Percentiles rank a stretch among this genome's conserved stretches.
phyloP scores from a whole-genome alignment of 2,113 vertebrate genomes.

The Sitta europaea region DNA sequence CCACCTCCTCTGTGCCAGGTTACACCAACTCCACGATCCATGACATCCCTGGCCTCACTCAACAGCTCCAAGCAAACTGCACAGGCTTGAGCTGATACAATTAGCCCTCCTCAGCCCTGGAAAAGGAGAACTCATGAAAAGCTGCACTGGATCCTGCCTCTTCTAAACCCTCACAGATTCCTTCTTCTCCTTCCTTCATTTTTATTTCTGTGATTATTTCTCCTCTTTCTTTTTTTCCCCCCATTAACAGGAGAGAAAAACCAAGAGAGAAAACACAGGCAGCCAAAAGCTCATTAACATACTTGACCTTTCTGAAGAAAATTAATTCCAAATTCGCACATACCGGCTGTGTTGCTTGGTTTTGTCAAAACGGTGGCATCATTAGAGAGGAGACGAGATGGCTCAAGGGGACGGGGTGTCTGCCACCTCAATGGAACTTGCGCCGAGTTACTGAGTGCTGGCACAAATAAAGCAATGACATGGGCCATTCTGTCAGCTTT shows the following conservation, averaged over 20 bases:
- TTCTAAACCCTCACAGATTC: background rate
- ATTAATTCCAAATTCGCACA: constrained; percentile 81
- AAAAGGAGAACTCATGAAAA: background rate
- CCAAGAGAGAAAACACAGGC: background rate
- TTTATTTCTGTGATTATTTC: background rate
- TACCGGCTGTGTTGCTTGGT: constrained; percentile 71
- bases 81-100: background rate
- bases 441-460: constrained; percentile 70
- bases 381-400: constrained; percentile 73
- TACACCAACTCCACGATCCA: constrained; percentile 13
- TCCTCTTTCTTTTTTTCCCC: background rate
- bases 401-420: constrained; percentile 74
- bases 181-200: background rate
- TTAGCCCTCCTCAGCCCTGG: background rate
- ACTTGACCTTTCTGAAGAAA: constrained; percentile 76
- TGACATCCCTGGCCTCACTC: constrained; percentile 13
- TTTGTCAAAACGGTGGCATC: constrained; percentile 77
- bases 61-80: constrained; percentile 39
- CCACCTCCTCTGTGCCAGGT: constrained; percentile 35
- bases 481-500: constrained; percentile 77
- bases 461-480: constrained; percentile 70
- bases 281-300: constrained; percentile 73
- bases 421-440: constrained; percentile 73
- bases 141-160: background rate
- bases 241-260: background rate